Percentiles rank a stretch among this genome's conserved stretches.
Conservation (phyloP, 2,888 invertebrate species). For the Lydus trimaculatus region DNA sequence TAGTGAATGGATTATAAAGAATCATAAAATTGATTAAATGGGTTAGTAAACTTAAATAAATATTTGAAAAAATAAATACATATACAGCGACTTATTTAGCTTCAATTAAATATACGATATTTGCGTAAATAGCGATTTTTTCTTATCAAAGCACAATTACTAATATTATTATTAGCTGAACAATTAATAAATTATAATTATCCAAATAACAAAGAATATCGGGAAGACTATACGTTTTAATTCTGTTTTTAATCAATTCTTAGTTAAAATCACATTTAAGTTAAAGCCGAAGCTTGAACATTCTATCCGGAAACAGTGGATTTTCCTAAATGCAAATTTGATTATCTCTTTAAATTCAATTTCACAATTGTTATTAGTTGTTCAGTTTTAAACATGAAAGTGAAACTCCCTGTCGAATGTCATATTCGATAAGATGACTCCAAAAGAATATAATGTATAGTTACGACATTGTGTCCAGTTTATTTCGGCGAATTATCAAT, state of each 20-base stretch:
- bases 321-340: conserved; percentile 2
- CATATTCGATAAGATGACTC: not conserved
- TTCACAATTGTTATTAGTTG: not conserved
- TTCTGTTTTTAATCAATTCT: not conserved
- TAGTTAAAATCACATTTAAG: not conserved
- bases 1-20: too few species aligned
- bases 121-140: too few species aligned
- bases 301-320: not conserved
- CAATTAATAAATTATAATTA: too few species aligned
- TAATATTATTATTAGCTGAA: too few species aligned
- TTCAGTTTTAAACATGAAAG: not conserved
- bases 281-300: not conserved
- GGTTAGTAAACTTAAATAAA: too few species aligned
- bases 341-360: conserved; percentile 1
- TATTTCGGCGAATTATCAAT: too few species aligned
- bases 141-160: not conserved
- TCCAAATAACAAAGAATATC: too few species aligned
- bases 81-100: not conserved
- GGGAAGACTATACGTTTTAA: not conserved
- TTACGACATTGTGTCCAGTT: not conserved
- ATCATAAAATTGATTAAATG: too few species aligned
- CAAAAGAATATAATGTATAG: not conserved
- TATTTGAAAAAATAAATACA: not conserved
- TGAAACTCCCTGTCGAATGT: not conserved
- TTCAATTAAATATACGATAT: not conserved